Base-by-base conservation (phyloP, 2,113 vertebrate species). In the Struthidea cinerea region DNA sequence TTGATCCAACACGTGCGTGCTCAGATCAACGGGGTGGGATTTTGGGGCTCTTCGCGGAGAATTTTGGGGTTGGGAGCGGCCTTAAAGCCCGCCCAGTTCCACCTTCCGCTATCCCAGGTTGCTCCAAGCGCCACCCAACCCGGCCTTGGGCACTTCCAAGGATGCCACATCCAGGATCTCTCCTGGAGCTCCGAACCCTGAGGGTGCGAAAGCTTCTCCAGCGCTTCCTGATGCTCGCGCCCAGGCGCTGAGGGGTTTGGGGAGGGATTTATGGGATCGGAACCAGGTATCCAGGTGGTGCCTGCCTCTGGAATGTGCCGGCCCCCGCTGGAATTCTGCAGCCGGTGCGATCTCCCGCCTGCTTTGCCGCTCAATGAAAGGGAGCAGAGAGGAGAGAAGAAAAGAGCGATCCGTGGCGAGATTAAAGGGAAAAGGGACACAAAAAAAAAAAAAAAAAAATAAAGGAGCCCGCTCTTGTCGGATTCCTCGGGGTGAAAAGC, bases 181-280 rank as follows among this genome's bases (percentile, higher is more conserved):
- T 6, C 3, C 7, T 6, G 28, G 33, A 50, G 13, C 3, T 71
- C 21, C 2, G 0, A 5, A 67, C 2, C 0, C 16, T 8, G 2
- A 5, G 0, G 23, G 8, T 60, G 39, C 67, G 9, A 16, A 46
- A 32, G 10, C 46, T 55, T 50, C 4, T 1, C 24, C 55, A 7
- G 39, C 1, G 0, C 30, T 76, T 39, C 0, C 6, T 0, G 8
- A 2, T 8, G 59, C 37, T 44, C 0, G 0, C 5, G 7, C 8
- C 22, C 30, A 1, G 0, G 1, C 2, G 22, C 4, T 21, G 85
- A 23, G 11, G 30, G 32, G 6, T n/a, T 57, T 41, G 27, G 49
- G 55, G 33, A 37, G 39, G 86, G 76, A 2, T 53, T 44, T 11
- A 1, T 35, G 10, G 6, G 44, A 4, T 22, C 5, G 0, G 14